Evolutionary conservation across 2,888 invertebrate species (phyloP), one percentile per base, ranked within the genome.

Genomic region (Biston stratarius): DNA sequence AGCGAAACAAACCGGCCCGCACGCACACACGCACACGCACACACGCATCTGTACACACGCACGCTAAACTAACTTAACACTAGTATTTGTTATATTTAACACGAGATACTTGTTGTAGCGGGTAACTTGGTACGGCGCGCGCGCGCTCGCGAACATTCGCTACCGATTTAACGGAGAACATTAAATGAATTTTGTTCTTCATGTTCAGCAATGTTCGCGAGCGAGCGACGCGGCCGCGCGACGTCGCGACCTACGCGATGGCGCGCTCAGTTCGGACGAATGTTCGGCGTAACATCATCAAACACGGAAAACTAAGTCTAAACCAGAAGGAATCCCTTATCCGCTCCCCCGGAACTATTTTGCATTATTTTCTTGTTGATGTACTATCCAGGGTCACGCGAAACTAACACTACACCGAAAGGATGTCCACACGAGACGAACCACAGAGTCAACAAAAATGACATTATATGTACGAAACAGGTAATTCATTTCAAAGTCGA

Each of bases 61-160:
- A 63, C 63, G 51, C 57, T 36, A 47, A 63, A 51, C 63, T 63
- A 62, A 49, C 49, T 56, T 62, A 61, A 34, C 11, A 47, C 15
- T 58, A 58, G 38, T 49, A 42, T 51, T 42, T 33, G 45, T 55
- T 33, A 45, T 33, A 63, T 48, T 38, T 36, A 53, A 47, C 40
- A 33, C 47, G 56, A 38, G 62, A 36, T 40, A 47, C 45, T 33
- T 24, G 45, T 49, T 33, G 33, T 40, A 48, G 45, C 44, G 49
- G 60, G 42, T 57, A 40, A 58, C 58, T 48, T 15, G 15, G 9
- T 8, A 11, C 6, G 36, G 38, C 36, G 48, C 58, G 51, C 58
- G 58, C 45, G 34, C 57, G 45, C 42, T 56, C 55, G 55, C 55
- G 42, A 44, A 44, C 42, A 44, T 36, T 57, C 57, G 57, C 44